Conservation (phyloP, 2,888 invertebrate species). For the Isoperla grammatica region DNA sequence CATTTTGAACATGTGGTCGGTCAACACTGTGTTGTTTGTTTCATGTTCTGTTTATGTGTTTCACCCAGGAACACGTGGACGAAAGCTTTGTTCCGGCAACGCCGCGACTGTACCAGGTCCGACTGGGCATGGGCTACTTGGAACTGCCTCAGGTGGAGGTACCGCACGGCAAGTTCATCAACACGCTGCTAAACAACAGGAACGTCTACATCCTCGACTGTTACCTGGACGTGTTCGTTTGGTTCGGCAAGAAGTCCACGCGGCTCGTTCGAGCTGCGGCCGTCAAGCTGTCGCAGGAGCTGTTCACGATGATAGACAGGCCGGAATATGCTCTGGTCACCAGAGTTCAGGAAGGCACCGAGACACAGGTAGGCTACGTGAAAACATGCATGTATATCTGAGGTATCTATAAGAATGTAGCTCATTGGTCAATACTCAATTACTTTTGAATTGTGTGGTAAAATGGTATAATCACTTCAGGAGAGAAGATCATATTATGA, state of each 20-base stretch:
- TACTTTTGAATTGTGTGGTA: too few species aligned
- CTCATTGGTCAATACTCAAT: too few species aligned
- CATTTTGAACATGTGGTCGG: too few species aligned
- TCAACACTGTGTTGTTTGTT: too few species aligned
- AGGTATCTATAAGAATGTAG: too few species aligned
- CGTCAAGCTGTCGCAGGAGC: slow-evolving; percentile 91
- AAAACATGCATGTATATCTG: too few species aligned
- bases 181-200: slow-evolving; percentile 76
- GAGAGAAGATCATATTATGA: too few species aligned
- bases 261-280: slow-evolving; percentile 92
- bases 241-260: slow-evolving; percentile 98
- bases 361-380: slow-evolving; percentile 64
- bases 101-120: slow-evolving; percentile 87
- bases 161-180: slow-evolving; percentile 67
- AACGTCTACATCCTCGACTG: slow-evolving; percentile 97
- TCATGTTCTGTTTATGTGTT: too few species aligned
- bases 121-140: slow-evolving; percentile 96
- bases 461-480: too few species aligned
- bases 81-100: slow-evolving; percentile 57
- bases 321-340: slow-evolving; percentile 84
- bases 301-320: slow-evolving; percentile 90
- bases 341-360: slow-evolving; percentile 86
- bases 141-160: slow-evolving; percentile 91
- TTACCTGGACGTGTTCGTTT: slow-evolving; percentile 88
- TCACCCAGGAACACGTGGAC: slow-evolving; percentile 62